Evolutionary conservation across 2,888 invertebrate species (phyloP).

Genomic region (Exocentrus adspersus): DNA sequence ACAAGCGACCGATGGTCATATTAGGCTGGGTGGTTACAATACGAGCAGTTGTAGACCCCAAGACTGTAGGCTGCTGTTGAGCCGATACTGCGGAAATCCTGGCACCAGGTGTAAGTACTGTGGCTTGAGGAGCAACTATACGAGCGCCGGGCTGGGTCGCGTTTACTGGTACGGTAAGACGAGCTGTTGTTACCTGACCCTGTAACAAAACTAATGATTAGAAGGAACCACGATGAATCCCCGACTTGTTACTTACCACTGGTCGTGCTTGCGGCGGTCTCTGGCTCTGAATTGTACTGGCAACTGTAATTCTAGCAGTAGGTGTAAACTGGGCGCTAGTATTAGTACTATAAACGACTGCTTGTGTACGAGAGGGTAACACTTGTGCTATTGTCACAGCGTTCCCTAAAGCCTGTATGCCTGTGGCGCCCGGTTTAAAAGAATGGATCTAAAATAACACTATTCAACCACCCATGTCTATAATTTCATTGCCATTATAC

Average conservation of each 20-base stretch:
- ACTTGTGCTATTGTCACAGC: constrained; percentile 61
- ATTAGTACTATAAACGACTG: constrained; percentile 59
- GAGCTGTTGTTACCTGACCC: constrained; percentile 57
- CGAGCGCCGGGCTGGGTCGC: constrained; percentile 50
- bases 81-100: constrained; percentile 56
- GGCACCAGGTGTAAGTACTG: constrained; percentile 57
- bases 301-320: constrained; percentile 57
- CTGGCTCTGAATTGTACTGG: constrained; percentile 52
- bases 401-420: constrained; percentile 58
- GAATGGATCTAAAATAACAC: constrained; percentile 53
- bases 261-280: constrained; percentile 50
- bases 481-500: too few relatives aligned
- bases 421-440: constrained; percentile 57
- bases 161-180: constrained; percentile 57
- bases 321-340: constrained; percentile 54
- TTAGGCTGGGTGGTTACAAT: constrained; percentile 56
- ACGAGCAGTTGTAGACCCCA: constrained; percentile 49
- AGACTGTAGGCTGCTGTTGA: constrained; percentile 47
- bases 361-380: constrained; percentile 60
- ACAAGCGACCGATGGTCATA: constrained; percentile 52
- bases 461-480: too few relatives aligned
- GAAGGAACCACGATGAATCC: too few relatives aligned
- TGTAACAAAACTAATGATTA: constrained; percentile 30
- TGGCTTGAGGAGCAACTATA: constrained; percentile 56
- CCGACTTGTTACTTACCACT: constrained; percentile 49